phyloP scores from a whole-genome alignment of 2,888 invertebrate genomes.

The Plusia festucae region DNA sequence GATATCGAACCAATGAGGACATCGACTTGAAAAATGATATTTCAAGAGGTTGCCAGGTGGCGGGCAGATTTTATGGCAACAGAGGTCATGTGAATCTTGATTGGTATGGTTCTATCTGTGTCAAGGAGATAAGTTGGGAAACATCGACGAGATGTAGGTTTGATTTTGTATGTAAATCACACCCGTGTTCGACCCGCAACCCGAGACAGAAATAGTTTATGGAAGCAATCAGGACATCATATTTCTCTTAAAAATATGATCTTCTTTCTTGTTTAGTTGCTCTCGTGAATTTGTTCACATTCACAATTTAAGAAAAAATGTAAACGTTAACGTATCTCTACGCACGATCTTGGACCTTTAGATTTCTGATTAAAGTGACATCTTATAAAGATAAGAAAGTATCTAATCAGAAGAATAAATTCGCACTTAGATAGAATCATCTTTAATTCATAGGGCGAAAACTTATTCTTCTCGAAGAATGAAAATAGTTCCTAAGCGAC shows the following conservation, averaged over 20 bases:
- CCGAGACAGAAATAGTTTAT: not conserved
- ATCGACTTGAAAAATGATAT: conserved; percentile 84
- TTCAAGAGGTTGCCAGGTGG: conserved; percentile 70
- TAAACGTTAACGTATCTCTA: too few species aligned
- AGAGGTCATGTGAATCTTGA: conserved; percentile 37
- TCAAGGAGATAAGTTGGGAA: not conserved
- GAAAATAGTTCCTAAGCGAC: too few species aligned
- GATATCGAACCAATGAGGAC: conserved; percentile 71
- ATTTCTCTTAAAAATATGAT: conserved; percentile 1
- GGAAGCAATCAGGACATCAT: conserved; percentile 4
- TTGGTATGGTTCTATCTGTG: conserved; percentile 37
- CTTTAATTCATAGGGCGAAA: too few species aligned
- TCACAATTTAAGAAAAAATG: too few species aligned
- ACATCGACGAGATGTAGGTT: not conserved
- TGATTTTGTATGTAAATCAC: not conserved
- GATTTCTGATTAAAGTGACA: not conserved
- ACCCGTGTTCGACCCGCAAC: not conserved
- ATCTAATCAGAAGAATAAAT: not conserved
- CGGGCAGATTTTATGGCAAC: conserved; percentile 21
- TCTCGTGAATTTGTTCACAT: conserved; percentile 1
- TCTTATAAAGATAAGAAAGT: not conserved
- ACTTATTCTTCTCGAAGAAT: too few species aligned
- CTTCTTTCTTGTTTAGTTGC: not conserved
- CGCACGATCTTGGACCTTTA: not conserved
- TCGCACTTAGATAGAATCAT: not conserved